Percentiles rank a stretch among this genome's conserved stretches.
phyloP scores from a whole-genome alignment of 2,888 invertebrate genomes.

The Drosophila borborema region DNA sequence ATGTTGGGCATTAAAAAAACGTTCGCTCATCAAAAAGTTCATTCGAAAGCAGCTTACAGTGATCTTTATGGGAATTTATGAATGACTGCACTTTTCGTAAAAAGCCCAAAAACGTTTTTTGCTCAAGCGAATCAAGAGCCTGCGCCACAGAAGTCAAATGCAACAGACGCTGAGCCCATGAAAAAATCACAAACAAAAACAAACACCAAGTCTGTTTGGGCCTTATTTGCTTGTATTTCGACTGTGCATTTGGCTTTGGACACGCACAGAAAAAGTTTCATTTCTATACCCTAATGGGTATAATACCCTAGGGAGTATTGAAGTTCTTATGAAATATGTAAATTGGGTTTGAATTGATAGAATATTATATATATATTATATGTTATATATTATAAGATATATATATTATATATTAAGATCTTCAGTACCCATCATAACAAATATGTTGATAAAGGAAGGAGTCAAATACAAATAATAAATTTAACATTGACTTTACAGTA shows the following conservation, averaged over 20 bases:
- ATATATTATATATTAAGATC: too few species aligned
- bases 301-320: neutral
- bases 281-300: neutral
- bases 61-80: conserved; percentile 52
- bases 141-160: conserved; percentile 32
- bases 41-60: conserved; percentile 17
- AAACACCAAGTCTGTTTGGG: conserved; percentile 3
- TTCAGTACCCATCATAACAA: too few species aligned
- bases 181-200: conserved; percentile 23
- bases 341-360: neutral
- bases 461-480: neutral
- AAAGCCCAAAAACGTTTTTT: conserved; percentile 5
- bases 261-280: conserved; percentile 31
- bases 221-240: conserved; percentile 26
- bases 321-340: neutral
- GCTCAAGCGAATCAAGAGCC: conserved; percentile 20
- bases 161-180: conserved; percentile 27
- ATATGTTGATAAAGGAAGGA: neutral
- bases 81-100: conserved; percentile 20
- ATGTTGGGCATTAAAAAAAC: conserved; percentile 42
- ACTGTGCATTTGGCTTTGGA: conserved; percentile 37
- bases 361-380: neutral
- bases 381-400: too few species aligned
- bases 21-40: neutral
- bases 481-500: neutral